Base-by-base conservation (phyloP, 2,888 invertebrate species). In the Rhagium mordax region DNA sequence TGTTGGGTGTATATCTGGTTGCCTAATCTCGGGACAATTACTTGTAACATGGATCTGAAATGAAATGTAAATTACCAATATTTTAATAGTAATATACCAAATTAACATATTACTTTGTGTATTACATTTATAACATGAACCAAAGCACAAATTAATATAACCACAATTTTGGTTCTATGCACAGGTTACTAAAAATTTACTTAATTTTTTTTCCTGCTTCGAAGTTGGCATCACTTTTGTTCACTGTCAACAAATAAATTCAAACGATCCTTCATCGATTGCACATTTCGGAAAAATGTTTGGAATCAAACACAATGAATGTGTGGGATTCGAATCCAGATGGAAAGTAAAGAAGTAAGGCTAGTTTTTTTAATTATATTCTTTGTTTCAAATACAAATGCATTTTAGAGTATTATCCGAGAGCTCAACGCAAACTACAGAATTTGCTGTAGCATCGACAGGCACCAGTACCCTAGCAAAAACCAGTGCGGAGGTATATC, bases 261-360 rank as follows among this genome's bases (percentile, higher is more conserved):
- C 60, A 49, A 49, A 59, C 18, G 47, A 21, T 15, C 8, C 41
- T 66, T 57, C 13, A 55, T 57, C 67, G 55, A 57, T 67, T 24
- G 15, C 16, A 47, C 53, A 27, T 51, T 59, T 16, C 33, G 20
- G 3, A 57, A 88, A 86, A 61, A 89, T 89, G 81, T 88, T 90
- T 72, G 86, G 85, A 48, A 86, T 88, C 68, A 88, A 87, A 79
- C 87, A 87, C 27, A 87, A 87, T 10, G 88, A 88, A 49, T 87
- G 89, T 68, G 86, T 89, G 18, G 90, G 89, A 62, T 90, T 90
- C 82, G 87, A 86, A 66, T 88, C 90, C 0, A 86, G 87, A 33
- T 88, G 88, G 84, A 87, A 85, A 71, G 80, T 85, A 6, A 88
- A 87, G 74, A 88, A 86, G 87, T 87, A 83, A 72, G 75, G 70